Evolutionary conservation across 2,113 vertebrate species (phyloP).

Genomic region (Gopherus flavomarginatus): DNA sequence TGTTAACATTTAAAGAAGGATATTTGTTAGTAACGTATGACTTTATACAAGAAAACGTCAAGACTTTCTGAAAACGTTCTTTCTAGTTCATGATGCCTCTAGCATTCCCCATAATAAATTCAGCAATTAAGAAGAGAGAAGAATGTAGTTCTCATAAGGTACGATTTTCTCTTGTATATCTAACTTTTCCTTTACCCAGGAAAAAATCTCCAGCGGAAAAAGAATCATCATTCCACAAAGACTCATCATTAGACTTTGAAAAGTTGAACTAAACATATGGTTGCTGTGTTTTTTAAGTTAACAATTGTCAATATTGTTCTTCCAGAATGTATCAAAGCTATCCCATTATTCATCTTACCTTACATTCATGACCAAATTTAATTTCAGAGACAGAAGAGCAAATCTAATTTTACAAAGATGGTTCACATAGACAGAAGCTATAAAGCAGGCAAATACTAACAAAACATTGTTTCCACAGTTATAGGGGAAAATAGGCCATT

Average conservation of each 20-base stretch:
- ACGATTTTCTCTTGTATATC: constrained; percentile 30
- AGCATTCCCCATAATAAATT: constrained; percentile 27
- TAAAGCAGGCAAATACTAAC: background rate
- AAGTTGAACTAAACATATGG: background rate
- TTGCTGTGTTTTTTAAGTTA: background rate
- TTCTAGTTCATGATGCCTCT: constrained; percentile 45
- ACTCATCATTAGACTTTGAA: background rate
- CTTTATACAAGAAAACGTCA: background rate
- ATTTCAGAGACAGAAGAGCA: background rate
- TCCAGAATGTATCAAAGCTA: background rate
- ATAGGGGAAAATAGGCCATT: fast-evolving
- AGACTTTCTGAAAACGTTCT: constrained; percentile 24
- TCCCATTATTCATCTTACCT: background rate
- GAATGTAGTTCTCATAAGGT: constrained; percentile 28
- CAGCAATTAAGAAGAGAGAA: constrained; percentile 53
- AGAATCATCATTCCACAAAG: background rate
- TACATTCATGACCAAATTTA: background rate
- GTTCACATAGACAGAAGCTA: background rate
- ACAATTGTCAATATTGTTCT: background rate
- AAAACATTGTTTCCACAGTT: background rate
- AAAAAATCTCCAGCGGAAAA: fast-evolving
- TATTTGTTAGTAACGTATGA: constrained; percentile 18
- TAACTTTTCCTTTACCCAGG: background rate
- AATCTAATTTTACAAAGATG: background rate
- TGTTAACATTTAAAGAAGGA: background rate